Conservation (phyloP, 2,888 invertebrate genomes). For the Drosophila austrosaltans region DNA sequence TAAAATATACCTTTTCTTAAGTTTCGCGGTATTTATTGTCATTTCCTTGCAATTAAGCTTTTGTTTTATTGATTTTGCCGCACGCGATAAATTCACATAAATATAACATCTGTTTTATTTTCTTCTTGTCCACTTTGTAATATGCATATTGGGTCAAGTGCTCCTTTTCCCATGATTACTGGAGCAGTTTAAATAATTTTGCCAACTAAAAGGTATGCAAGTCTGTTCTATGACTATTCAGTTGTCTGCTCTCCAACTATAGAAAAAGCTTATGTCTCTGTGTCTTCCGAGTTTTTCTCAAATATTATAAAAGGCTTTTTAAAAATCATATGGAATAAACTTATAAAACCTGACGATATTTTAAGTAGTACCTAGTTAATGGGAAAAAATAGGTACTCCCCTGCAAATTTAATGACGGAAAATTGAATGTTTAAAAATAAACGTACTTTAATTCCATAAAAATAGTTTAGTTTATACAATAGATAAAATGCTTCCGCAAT, state of each 20-base stretch:
- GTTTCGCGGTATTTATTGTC: too few relatives aligned
- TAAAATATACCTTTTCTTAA: too few relatives aligned
- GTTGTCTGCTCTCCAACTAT: constrained; percentile 54
- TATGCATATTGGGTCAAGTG: background rate
- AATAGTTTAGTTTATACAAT: background rate
- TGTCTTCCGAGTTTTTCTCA: too few relatives aligned
- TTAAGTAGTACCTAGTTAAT: background rate
- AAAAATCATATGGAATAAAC: too few relatives aligned
- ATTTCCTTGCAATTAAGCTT: background rate
- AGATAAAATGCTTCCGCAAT: constrained; percentile 39
- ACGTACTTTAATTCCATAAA: background rate
- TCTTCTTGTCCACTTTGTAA: background rate
- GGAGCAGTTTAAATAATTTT: background rate
- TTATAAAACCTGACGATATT: too few relatives aligned
- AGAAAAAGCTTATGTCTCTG: too few relatives aligned
- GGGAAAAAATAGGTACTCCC: background rate
- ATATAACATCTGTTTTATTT: constrained; percentile 4
- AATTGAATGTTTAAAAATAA: background rate
- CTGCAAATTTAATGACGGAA: background rate
- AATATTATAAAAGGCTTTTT: too few relatives aligned
- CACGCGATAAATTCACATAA: background rate
- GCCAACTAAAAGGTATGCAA: background rate
- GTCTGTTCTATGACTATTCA: constrained; percentile 13
- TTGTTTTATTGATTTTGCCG: background rate
- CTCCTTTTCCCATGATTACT: background rate